These are phyloP conservation scores for Pomatostomus ruficeps DNA, from an alignment of 2,113 vertebrate species.

Conservation along the genomic window DNA sequence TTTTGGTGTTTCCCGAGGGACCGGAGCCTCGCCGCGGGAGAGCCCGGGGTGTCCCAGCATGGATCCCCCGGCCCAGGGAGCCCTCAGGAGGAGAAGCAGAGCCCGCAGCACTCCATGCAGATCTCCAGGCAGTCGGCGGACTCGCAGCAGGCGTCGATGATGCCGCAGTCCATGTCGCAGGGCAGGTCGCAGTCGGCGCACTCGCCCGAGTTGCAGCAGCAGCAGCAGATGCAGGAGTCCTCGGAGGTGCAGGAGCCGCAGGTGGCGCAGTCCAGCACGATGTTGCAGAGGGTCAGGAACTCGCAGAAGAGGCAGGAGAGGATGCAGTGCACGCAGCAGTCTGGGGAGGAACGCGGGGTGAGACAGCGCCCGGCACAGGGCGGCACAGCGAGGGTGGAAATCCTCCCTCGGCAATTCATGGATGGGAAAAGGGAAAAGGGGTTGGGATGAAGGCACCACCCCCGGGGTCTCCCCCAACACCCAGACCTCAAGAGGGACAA, in stretches of 20 bases:
- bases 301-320: slow-evolving; percentile 98
- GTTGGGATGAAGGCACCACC: not conserved
- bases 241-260: slow-evolving; percentile 92
- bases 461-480: not conserved
- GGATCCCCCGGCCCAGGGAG: rapidly evolving
- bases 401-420: not conserved
- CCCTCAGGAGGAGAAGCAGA: slow-evolving; percentile 96
- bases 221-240: slow-evolving; percentile 93
- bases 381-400: not conserved
- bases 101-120: slow-evolving; percentile 99
- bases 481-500: not conserved
- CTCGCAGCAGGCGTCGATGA: slow-evolving; percentile 98
- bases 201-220: slow-evolving; percentile 89
- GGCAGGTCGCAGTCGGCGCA: slow-evolving; percentile 94
- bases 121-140: slow-evolving; percentile 98
- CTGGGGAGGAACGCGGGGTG: slow-evolving; percentile 44
- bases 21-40: not conserved
- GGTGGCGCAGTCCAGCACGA: slow-evolving; percentile 93
- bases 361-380: rapidly evolving
- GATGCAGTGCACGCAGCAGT: slow-evolving; percentile 98
- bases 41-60: not conserved
- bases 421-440: not conserved
- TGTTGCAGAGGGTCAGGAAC: slow-evolving; percentile 96
- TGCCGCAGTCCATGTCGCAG: slow-evolving; percentile 98
- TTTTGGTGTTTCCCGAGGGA: not conserved